Evolutionary conservation across 2,888 invertebrate species (phyloP).

Genomic region (Oscheius sp.): DNA sequence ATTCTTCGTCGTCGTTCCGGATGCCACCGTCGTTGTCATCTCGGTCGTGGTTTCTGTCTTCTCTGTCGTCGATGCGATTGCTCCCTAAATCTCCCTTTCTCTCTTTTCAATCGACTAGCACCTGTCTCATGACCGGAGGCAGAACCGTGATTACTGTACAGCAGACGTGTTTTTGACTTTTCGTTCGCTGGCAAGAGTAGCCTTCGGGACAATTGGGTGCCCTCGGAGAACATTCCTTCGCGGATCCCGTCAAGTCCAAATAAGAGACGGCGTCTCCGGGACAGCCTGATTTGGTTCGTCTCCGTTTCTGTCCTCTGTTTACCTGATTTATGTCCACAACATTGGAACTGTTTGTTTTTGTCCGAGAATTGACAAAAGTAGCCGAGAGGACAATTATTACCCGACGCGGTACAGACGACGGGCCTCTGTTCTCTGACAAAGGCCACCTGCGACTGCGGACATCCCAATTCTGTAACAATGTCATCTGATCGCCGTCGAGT

Average conservation of each 20-base stretch:
- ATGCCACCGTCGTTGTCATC: not conserved
- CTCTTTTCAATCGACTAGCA: not conserved
- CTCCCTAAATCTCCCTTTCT: not conserved
- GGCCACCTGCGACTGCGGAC: slow-evolving; percentile 65
- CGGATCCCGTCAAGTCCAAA: slow-evolving; percentile 59
- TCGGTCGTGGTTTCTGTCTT: not conserved
- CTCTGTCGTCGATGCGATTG: not conserved
- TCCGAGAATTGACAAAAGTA: slow-evolving; percentile 71
- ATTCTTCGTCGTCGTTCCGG: slow-evolving; percentile 18
- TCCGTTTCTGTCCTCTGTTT: not conserved
- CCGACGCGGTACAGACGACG: slow-evolving; percentile 57
- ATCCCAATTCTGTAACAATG: slow-evolving; percentile 60
- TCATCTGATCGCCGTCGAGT: not conserved
- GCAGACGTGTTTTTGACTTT: slow-evolving; percentile 54
- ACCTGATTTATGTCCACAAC: slow-evolving; percentile 63
- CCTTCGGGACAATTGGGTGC: slow-evolving; percentile 61
- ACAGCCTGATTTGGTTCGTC: slow-evolving; percentile 50
- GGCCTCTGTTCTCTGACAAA: slow-evolving; percentile 50
- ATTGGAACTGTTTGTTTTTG: slow-evolving; percentile 68
- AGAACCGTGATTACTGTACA: slow-evolving; percentile 50
- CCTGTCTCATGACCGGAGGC: slow-evolving; percentile 16
- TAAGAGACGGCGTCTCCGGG: slow-evolving; percentile 64
- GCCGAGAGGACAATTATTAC: slow-evolving; percentile 60
- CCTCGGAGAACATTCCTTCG: slow-evolving; percentile 55
- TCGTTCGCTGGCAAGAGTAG: slow-evolving; percentile 57